Evolutionary conservation across 2,797 vertebrate genomes (phyloP).

Genomic region (Argentina silus): DNA sequence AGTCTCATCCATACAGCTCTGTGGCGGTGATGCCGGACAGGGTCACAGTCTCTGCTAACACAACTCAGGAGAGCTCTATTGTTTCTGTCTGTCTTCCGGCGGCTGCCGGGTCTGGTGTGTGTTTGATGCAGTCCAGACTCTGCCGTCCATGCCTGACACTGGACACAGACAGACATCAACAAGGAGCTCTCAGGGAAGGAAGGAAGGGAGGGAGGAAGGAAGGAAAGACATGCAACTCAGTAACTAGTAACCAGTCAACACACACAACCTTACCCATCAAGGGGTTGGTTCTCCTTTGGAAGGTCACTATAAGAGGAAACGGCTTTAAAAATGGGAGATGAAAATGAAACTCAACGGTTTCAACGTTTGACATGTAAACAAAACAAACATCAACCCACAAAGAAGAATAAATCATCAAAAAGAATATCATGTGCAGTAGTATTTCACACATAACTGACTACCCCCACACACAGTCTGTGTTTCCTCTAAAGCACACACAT

Average conservation of each 20-base stretch:
- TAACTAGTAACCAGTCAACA: constrained; percentile 56
- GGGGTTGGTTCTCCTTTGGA: constrained; percentile 23
- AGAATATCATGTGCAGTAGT: too few species aligned
- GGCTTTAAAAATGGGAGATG: not conserved
- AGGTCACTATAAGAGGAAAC: not conserved
- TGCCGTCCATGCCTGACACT: constrained; percentile 40
- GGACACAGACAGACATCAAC: constrained; percentile 38
- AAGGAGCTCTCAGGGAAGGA: not conserved
- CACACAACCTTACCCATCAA: constrained; percentile 30
- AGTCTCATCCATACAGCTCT: constrained; percentile 49
- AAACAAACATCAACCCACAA: too few species aligned
- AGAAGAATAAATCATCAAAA: too few species aligned
- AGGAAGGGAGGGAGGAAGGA: constrained; percentile 27
- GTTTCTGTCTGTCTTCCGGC: constrained; percentile 72
- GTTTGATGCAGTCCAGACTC: constrained; percentile 72
- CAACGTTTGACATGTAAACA: not conserved
- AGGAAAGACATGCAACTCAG: constrained; percentile 59
- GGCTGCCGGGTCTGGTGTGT: constrained; percentile 62
- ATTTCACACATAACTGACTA: not conserved
- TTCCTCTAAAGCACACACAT: not conserved
- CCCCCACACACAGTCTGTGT: not conserved
- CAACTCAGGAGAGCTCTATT: constrained; percentile 58
- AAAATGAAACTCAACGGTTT: constrained; percentile 14
- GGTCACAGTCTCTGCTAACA: constrained; percentile 43
- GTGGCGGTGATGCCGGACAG: constrained; percentile 61